These are phyloP conservation scores for Heliothis peltigera DNA, from an alignment of 2,888 invertebrate genomes.

Conservation along the genomic window DNA sequence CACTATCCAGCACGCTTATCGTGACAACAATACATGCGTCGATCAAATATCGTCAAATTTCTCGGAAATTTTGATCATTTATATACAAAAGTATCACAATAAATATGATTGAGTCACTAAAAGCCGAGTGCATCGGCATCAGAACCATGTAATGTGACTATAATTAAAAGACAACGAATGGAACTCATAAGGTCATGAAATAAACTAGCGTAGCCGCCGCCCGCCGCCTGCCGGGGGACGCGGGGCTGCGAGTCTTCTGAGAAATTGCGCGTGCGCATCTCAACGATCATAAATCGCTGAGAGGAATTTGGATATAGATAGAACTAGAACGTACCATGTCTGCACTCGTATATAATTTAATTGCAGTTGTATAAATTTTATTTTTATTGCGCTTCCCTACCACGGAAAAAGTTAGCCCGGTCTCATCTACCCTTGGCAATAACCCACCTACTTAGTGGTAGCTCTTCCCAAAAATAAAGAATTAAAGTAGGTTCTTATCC, in stretches of 20 bases:
- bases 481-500: too few species aligned
- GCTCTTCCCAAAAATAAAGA: too few species aligned
- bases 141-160: conserved; percentile 48
- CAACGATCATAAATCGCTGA: conserved; percentile 71
- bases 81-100: conserved; percentile 16
- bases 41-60: background rate
- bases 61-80: conserved; percentile 9
- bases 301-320: conserved; percentile 73
- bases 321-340: conserved; percentile 63
- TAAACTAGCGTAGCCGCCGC: conserved; percentile 69
- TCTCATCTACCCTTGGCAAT: background rate
- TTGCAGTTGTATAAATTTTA: background rate
- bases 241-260: conserved; percentile 59
- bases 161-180: conserved; percentile 55
- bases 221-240: conserved; percentile 30
- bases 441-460: too few species aligned
- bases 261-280: conserved; percentile 74
- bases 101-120: conserved; percentile 39
- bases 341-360: conserved; percentile 6
- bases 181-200: conserved; percentile 66
- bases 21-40: too few species aligned
- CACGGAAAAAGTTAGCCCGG: background rate
- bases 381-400: too few species aligned
- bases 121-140: conserved; percentile 33
- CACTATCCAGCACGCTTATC: too few species aligned